Base-by-base conservation (phyloP, 2,888 invertebrate species). In the Schizaphis graminum region DNA sequence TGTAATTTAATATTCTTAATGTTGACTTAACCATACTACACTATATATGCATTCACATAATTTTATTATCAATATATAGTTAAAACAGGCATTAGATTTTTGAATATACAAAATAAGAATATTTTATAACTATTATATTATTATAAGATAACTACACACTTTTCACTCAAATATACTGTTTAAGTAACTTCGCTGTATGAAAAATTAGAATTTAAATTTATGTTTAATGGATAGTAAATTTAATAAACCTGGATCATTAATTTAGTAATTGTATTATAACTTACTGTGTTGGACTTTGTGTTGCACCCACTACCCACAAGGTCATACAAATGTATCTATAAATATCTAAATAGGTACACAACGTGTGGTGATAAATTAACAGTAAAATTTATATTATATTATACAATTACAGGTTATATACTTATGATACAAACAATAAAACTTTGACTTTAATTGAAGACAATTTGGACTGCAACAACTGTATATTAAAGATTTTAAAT, bases 401-500 rank as follows among this genome's bases (percentile, higher is more conserved):
- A 3, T 13, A 56, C 47, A 91, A 89, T 84, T 93, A 26, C 86
- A 94, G 94, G 41, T 86, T 94, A 61, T 94, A 94, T n/a, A 91
- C 41, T 86, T 94, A 61, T 91, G 41, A 91, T 91, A 21, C 44
- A 53, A 49, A 67, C 53, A 61, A 90, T 44, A 94, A 94, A 91
- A 53, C 84, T 44, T 56, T 94, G 53, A n/a, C 41, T 61, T 90
- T 94, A 91, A 47, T 91, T 35, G 67, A 87, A 94, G 86, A 92
- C 11, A 91, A 87, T 87, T 56, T 91, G n/a, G 93, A 94, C 67
- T 89, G 92, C 53, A 89, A 87, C 24, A 67, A 94, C 44, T 95
- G 95, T 87, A 94, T 95, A 67, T 91, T 95, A 67, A 94, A 94
- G 89, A 91, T 95, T 26, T 86, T 94, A 57, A 56, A 77, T 35